Evolutionary conservation across 1,140 invertebrate genomes (phyloP).

Genomic region (Magallana angulata): DNA sequence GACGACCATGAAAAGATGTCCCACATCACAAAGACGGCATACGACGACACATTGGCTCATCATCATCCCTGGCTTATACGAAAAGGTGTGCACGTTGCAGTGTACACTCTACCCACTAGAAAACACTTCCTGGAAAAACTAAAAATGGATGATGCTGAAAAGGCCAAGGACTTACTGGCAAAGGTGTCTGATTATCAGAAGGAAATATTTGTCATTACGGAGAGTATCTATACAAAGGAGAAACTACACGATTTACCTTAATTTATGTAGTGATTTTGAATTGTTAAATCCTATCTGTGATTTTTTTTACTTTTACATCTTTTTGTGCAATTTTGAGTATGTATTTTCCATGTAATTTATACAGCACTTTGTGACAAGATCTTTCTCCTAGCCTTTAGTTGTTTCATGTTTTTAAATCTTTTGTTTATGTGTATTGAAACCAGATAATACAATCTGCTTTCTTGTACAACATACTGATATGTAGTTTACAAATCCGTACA

Average conservation of each 20-base stretch:
- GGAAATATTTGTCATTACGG: conserved; percentile 41
- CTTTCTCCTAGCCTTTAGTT: too few relatives aligned
- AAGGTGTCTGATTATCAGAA: conserved; percentile 40
- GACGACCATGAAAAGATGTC: conserved; percentile 87
- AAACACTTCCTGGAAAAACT: conserved; percentile 65
- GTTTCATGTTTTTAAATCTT: too few relatives aligned
- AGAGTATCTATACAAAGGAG: conserved; percentile 49
- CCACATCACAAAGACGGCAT: conserved; percentile 87
- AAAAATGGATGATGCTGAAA: conserved; percentile 57
- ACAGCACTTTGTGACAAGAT: too few relatives aligned
- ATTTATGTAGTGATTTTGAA: conserved; percentile 81
- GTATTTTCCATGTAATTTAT: too few relatives aligned
- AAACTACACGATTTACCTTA: conserved; percentile 74
- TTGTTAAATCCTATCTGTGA: conserved; percentile 6
- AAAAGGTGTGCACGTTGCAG: conserved; percentile 88
- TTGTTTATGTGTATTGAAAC: too few relatives aligned
- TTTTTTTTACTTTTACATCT: neutral
- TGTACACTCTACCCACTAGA: conserved; percentile 90
- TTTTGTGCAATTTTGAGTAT: neutral
- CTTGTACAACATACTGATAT: too few relatives aligned
- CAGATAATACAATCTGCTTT: too few relatives aligned
- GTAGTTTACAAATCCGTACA: too few relatives aligned
- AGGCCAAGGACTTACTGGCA: conserved; percentile 49
- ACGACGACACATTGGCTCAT: conserved; percentile 90
- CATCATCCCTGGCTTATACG: conserved; percentile 88